These are phyloP conservation scores for Lepidochitona cinerea DNA, from an alignment of 2,888 invertebrate genomes.

Conservation along the genomic window DNA sequence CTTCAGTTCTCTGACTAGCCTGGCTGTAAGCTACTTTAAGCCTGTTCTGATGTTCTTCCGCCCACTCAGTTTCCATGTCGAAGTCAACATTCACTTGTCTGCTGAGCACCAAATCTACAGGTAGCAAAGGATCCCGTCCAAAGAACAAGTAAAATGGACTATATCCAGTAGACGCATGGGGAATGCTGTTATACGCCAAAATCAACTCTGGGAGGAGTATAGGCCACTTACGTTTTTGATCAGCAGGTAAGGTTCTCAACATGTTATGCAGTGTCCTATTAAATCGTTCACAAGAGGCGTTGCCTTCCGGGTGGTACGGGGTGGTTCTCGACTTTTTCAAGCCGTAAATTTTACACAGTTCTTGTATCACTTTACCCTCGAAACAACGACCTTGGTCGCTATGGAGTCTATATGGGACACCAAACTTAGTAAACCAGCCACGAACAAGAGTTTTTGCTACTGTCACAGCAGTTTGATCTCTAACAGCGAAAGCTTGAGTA, in stretches of 20 bases:
- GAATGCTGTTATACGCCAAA: slow-evolving; percentile 4
- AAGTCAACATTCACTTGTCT: no score
- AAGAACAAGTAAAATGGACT: slow-evolving; percentile 13
- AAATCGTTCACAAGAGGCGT: neutral
- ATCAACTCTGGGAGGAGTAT: neutral
- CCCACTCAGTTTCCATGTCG: no score
- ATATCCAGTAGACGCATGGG: slow-evolving; percentile 9
- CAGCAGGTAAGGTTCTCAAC: neutral
- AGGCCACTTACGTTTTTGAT: slow-evolving; percentile 1
- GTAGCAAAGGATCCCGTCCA: slow-evolving; percentile 7
- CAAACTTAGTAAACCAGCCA: slow-evolving; percentile 15
- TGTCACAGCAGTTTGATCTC: slow-evolving; percentile 16
- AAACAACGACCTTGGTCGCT: slow-evolving; percentile 13
- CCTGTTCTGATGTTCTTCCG: no score
- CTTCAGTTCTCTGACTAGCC: no score
- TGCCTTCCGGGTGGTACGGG: slow-evolving; percentile 11
- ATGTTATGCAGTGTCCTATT: neutral
- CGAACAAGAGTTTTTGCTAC: slow-evolving; percentile 1
- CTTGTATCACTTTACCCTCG: slow-evolving; percentile 4
- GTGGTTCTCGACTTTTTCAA: neutral
- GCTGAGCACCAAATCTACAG: neutral
- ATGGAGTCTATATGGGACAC: slow-evolving; percentile 10
- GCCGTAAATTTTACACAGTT: slow-evolving; percentile 7
- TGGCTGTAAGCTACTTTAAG: no score
- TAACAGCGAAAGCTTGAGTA: slow-evolving; percentile 9